These are phyloP conservation scores for Brachionus rubens DNA, from an alignment of 1,140 invertebrate genomes.

Conservation along the genomic window DNA sequence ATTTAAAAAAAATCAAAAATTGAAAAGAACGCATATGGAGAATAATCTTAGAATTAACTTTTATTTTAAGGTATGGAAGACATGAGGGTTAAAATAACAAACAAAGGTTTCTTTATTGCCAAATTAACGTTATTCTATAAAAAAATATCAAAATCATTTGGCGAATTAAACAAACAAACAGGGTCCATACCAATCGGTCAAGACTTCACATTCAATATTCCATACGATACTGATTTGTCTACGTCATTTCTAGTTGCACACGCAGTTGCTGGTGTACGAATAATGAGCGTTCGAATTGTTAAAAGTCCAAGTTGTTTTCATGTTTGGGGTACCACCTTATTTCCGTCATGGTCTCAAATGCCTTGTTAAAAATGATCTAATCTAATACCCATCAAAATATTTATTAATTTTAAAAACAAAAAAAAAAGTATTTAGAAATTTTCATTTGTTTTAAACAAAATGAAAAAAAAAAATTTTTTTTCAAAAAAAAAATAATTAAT, in stretches of 20 bases:
- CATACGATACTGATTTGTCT: background rate
- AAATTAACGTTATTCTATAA: slow-evolving; percentile 23
- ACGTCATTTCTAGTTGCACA: background rate
- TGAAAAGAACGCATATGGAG: too few species aligned
- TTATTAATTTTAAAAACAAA: too few species aligned
- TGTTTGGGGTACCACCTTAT: slow-evolving; percentile 38
- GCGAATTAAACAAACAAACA: background rate
- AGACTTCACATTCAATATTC: background rate
- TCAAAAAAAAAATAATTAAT: background rate
- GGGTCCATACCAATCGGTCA: slow-evolving; percentile 8
- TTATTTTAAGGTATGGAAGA: background rate
- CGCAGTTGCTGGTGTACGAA: slow-evolving; percentile 27
- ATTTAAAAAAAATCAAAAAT: too few species aligned
- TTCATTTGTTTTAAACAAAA: too few species aligned
- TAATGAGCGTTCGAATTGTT: background rate
- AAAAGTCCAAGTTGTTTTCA: slow-evolving; percentile 13
- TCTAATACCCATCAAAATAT: too few species aligned
- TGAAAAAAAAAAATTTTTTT: too few species aligned
- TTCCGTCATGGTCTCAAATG: background rate
- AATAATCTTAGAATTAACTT: too few species aligned
- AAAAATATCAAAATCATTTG: background rate
- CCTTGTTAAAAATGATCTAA: background rate
- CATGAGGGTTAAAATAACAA: slow-evolving; percentile 17
- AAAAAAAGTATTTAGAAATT: too few species aligned
- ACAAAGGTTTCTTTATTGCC: slow-evolving; percentile 18